Evolutionary conservation across 2,888 invertebrate genomes (phyloP), one percentile per base, ranked within the genome.

Genomic region (Volucella bombylans): DNA sequence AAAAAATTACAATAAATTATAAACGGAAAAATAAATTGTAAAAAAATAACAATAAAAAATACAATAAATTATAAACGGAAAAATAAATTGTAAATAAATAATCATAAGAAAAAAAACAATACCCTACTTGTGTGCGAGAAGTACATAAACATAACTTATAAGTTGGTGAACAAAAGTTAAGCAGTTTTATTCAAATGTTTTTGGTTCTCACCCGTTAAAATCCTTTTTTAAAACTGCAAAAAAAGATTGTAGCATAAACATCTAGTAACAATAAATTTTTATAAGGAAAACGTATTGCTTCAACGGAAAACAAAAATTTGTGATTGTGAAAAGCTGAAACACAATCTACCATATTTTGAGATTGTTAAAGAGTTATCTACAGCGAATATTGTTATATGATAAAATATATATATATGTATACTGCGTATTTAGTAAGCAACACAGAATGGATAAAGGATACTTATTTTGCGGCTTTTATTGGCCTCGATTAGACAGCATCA

Each of bases 1-100:
- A 15, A 49, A 87, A 67, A 87, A 81, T 31, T 31, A 79, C 47
- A 15, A 49, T 87, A 67, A 87, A 81, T 31, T 31, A 79, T 52
- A 50, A 72, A 65, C 45, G 45, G 8, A 43, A 62, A 23, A 72
- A 45, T n/a, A 31, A 18, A 43, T 23, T 23, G 18, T 23, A 76
- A 52, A 45, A 31, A 3, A 54, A 49, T 47, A 15, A 52, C n/a
- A 45, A 31, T 0, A 59, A 71, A 41, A 49, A 38, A 57, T 43
- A 45, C 18, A 55, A 31, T 61, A 45, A 69, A 67, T 64, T 1
- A 12, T 38, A 47, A 62, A 54, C 15, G 9, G 8, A 18, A 18
- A 12, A 59, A 41, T n/a, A 31, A 18, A 43, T 23, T 23, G 18
- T 23, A 68, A 52, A 45, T 52, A 2, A 54, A 49, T 47, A 15